phyloP scores from a whole-genome alignment of 2,888 invertebrate species.

The Tuta absoluta region DNA sequence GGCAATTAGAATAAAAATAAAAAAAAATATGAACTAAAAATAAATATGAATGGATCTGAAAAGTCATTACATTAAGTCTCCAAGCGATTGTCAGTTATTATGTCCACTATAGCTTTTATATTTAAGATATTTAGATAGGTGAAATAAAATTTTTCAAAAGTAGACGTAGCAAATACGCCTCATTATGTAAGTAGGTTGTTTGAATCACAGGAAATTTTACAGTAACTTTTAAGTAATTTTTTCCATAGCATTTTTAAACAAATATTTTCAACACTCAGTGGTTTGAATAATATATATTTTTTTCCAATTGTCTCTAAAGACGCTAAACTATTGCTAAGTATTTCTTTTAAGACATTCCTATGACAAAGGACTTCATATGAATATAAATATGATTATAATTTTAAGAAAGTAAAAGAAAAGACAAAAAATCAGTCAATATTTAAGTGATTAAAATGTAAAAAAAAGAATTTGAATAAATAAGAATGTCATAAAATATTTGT shows the following conservation, averaged over 20 bases:
- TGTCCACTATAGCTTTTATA: conserved; percentile 2
- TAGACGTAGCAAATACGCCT: background rate
- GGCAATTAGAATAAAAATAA: too few species aligned
- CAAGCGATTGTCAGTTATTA: background rate
- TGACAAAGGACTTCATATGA: conserved; percentile 14
- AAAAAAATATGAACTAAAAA: too few species aligned
- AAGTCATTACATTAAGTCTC: background rate
- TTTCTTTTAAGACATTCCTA: conserved; percentile 19
- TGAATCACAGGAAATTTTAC: background rate
- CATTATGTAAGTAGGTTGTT: background rate
- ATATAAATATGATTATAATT: background rate
- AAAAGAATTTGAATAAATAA: conserved; percentile 34
- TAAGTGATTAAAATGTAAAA: conserved; percentile 32
- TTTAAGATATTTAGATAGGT: background rate
- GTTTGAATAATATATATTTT: background rate
- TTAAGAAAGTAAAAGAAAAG: background rate
- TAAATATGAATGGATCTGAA: too few species aligned
- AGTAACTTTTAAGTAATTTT: background rate
- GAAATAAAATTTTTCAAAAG: background rate
- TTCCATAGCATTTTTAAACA: background rate
- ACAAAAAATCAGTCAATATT: conserved; percentile 31
- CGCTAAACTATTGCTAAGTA: conserved; percentile 26
- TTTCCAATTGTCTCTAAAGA: conserved; percentile 27
- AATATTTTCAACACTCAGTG: background rate
- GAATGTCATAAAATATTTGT: conserved; percentile 38